Conservation (phyloP, 1,140 invertebrate genomes). For the Batillaria attramentaria region DNA sequence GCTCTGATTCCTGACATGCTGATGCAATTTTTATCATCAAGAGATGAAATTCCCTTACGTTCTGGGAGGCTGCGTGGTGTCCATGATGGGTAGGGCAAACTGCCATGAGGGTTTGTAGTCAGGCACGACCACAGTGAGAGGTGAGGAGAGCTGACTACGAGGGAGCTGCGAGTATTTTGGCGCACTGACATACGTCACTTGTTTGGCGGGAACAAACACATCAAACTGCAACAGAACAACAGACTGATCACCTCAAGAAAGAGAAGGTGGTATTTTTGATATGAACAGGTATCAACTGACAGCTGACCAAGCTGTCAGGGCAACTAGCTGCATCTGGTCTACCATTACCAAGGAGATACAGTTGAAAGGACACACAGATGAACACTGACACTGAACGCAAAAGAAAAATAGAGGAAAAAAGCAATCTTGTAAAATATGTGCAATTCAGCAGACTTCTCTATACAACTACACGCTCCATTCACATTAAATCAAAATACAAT, state of each 20-base stretch:
- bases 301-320: background rate
- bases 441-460: too few species aligned
- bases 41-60: slow-evolving; percentile 64
- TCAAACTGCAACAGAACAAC: slow-evolving; percentile 41
- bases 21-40: too few species aligned
- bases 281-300: background rate
- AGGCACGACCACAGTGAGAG: slow-evolving; percentile 75
- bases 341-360: too few species aligned
- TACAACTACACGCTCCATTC: too few species aligned
- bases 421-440: too few species aligned
- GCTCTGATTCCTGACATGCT: too few species aligned
- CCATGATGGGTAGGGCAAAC: slow-evolving; percentile 74
- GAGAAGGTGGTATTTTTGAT: background rate
- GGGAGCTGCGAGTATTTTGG: slow-evolving; percentile 93
- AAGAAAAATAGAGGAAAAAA: too few species aligned
- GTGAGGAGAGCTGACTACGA: slow-evolving; percentile 82
- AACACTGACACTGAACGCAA: too few species aligned
- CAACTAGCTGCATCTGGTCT: too few species aligned
- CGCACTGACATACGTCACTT: slow-evolving; percentile 89
- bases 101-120: slow-evolving; percentile 88
- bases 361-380: too few species aligned
- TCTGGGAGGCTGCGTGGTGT: slow-evolving; percentile 63
- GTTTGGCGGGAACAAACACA: slow-evolving; percentile 82
- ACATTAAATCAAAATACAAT: too few species aligned
- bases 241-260: background rate